Evolutionary conservation across 2,888 invertebrate genomes (phyloP).

Genomic region (Mellilla xanthometata): DNA sequence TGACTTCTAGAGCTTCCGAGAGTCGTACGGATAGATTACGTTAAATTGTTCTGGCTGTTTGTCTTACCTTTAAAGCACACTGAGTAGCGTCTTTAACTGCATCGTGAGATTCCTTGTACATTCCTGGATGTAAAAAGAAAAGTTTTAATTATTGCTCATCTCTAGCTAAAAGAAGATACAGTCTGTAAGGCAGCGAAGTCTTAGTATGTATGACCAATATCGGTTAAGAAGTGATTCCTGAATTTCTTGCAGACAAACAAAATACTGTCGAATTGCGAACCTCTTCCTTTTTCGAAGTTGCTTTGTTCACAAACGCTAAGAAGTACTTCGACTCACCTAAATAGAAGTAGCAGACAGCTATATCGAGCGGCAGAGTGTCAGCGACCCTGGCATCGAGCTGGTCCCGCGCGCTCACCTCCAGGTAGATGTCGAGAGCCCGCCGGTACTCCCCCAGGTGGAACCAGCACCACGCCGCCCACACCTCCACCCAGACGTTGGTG

Average conservation of each 20-base stretch:
- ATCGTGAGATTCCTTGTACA: constrained; percentile 86
- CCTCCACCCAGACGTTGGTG: constrained; percentile 75
- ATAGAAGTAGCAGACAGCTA: constrained; percentile 98
- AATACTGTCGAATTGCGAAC: too few relatives aligned
- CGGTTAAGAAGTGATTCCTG: too few relatives aligned
- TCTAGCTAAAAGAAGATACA: too few relatives aligned
- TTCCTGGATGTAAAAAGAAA: constrained; percentile 63
- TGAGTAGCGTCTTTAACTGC: constrained; percentile 85
- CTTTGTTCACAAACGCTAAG: too few relatives aligned
- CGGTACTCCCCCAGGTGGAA: constrained; percentile 98
- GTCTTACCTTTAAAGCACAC: constrained; percentile 84
- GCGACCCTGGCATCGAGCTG: constrained; percentile 76
- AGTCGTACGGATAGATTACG: too few relatives aligned
- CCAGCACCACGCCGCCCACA: constrained; percentile 97
- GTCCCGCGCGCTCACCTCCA: constrained; percentile 56
- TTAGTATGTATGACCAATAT: too few relatives aligned
- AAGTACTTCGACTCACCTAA: too few relatives aligned
- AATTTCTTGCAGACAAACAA: too few relatives aligned
- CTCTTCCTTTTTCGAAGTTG: too few relatives aligned
- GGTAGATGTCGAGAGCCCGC: constrained; percentile 88
- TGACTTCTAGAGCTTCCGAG: too few relatives aligned
- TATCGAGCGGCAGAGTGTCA: constrained; percentile 87
- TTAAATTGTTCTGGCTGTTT: too few relatives aligned
- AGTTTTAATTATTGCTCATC: neutral
- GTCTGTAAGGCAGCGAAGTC: too few relatives aligned